Base-by-base conservation (phyloP, 1,140 invertebrate species). In the Steinernema feltiae region DNA sequence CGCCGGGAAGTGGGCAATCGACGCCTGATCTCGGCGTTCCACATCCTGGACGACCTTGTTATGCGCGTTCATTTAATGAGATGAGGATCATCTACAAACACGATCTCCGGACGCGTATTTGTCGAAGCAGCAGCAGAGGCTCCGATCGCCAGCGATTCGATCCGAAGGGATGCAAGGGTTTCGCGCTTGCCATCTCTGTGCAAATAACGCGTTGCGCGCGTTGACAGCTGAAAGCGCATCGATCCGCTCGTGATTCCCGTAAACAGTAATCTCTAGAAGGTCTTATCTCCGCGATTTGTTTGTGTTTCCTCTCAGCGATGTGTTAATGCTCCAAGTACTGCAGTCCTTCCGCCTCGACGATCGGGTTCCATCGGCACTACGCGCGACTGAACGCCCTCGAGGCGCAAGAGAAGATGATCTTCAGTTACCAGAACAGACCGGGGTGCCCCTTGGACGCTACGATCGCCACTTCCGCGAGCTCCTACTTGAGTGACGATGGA, bases 351-450 rank as follows among this genome's bases (percentile, higher is more conserved):
- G 15, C 53, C 15, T 12, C 12, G 24, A 21, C 7, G 53, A 7
- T 27, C 53, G 53, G 53, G 53, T 63, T 63, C 53, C 53, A 63
- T 27, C 53, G 53, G 12, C 53, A 63, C 24, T 63, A n/a, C 53
- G 53, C 53, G 2, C 53, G 53, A 63, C 53, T 63, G 12, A 63
- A 63, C 53, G 53, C 53, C 24, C 53, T 15, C 24, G 15, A 63
- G 53, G 53, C 53, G 15, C 53, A 63, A 21, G 12, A 63, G 53
- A 63, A 63, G 53, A 63, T 63, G 53, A 63, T 63, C 53, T 63
- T 17, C 53, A 63, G 53, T 21, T 63, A 63, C 53, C 53, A 63
- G 12, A 15, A 27, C 15, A 63, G 24, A 21, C 53, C 24, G 12
- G 53, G 53, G 35, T 18, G 18, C 18, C 18, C 35, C 53, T 27